Conservation (phyloP, 2,888 invertebrate genomes). For the Elaeidobius kamerunicus region DNA sequence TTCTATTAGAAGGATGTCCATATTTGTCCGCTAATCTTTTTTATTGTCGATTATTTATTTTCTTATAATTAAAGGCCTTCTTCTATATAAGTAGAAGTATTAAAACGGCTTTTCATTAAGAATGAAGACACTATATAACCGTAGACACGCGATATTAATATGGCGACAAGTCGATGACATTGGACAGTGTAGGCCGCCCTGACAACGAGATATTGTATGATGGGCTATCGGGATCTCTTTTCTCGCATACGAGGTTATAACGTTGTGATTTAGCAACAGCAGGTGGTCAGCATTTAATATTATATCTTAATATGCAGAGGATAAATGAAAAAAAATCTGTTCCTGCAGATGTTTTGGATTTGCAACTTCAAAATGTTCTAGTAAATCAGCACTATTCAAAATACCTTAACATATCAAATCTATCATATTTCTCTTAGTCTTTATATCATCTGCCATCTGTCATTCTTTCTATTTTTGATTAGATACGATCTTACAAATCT, state of each 20-base stretch:
- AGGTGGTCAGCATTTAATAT: too few relatives aligned
- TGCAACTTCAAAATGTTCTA: too few relatives aligned
- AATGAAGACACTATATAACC: slow-evolving; percentile 45
- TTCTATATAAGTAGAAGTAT: slow-evolving; percentile 40
- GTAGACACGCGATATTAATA: slow-evolving; percentile 48
- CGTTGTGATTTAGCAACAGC: too few relatives aligned
- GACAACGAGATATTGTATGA: slow-evolving; percentile 48
- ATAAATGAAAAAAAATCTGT: too few relatives aligned
- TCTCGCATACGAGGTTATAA: slow-evolving; percentile 27
- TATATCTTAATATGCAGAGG: too few relatives aligned
- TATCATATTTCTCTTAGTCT: too few relatives aligned
- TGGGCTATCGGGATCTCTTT: slow-evolving; percentile 48
- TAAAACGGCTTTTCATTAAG: slow-evolving; percentile 44
- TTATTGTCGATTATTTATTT: slow-evolving; percentile 27
- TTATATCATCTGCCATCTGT: too few relatives aligned
- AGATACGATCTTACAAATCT: too few relatives aligned
- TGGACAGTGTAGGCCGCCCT: slow-evolving; percentile 47
- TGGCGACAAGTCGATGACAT: slow-evolving; percentile 50
- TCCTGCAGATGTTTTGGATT: too few relatives aligned
- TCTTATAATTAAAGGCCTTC: slow-evolving; percentile 31
- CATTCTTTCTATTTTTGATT: too few relatives aligned
- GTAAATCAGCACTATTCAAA: too few relatives aligned
- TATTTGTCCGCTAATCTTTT: slow-evolving; percentile 22
- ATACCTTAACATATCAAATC: too few relatives aligned
- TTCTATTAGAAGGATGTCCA: slow-evolving; percentile 25